phyloP scores from a whole-genome alignment of 2,113 vertebrate genomes.

The Elephas maximus region DNA sequence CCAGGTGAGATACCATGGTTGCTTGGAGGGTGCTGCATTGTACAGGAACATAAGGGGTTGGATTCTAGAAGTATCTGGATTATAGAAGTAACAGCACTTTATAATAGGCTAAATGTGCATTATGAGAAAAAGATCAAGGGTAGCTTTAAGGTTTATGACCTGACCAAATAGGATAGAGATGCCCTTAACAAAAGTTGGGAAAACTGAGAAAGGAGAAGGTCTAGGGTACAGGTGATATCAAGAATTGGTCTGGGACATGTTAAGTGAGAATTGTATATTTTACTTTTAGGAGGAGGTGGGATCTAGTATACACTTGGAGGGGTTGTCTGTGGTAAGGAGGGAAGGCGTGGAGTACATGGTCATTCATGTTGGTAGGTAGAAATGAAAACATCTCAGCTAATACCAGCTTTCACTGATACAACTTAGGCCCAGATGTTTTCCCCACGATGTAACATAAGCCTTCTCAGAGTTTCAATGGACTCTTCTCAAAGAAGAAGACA shows the following conservation, averaged over 20 bases:
- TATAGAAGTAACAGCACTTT: background rate
- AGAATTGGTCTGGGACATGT: background rate
- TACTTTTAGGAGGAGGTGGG: background rate
- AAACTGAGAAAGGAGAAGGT: background rate
- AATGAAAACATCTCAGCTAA: background rate
- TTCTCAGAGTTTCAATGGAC: background rate
- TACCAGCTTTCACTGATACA: background rate
- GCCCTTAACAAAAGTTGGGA: background rate
- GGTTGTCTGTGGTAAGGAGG: background rate
- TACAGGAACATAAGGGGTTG: background rate
- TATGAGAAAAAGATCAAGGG: background rate
- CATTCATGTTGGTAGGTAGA: background rate
- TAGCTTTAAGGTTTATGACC: background rate
- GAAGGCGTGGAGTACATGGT: background rate
- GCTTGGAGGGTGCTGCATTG: background rate
- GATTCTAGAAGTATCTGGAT: background rate
- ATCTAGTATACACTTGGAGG: background rate
- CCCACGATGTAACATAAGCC: background rate
- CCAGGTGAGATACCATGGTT: background rate
- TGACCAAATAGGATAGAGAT: background rate
- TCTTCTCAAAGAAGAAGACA: constrained; percentile 16
- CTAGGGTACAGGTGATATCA: background rate
- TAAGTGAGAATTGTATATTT: background rate
- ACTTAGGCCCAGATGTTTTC: background rate
- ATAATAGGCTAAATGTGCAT: background rate